Conservation (phyloP, 2,888 invertebrate genomes). For the Neoascia interrupta region DNA sequence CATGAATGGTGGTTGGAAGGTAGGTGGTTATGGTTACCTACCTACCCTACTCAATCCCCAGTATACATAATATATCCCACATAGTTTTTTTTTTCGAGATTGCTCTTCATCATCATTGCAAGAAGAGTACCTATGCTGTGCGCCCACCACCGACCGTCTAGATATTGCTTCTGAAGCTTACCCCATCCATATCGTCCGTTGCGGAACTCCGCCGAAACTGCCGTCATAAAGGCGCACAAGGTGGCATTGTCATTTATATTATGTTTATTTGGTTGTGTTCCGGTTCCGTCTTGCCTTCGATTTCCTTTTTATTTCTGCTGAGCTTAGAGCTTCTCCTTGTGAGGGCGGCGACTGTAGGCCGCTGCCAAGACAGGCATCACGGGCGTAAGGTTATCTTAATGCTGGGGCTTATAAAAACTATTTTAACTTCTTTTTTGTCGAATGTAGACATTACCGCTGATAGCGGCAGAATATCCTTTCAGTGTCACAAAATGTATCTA, state of each 20-base stretch:
- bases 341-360: constrained; percentile 35
- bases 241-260: constrained; percentile 60
- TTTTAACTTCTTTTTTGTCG: constrained; percentile 48
- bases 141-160: too few species aligned
- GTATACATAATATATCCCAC: too few species aligned
- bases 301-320: constrained; percentile 10
- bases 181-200: constrained; percentile 54
- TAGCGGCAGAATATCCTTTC: constrained; percentile 43
- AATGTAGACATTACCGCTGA: constrained; percentile 46
- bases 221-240: constrained; percentile 67
- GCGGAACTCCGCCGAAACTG: constrained; percentile 59
- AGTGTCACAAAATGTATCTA: constrained; percentile 6
- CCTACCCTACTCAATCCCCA: too few species aligned
- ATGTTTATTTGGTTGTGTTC: constrained; percentile 38
- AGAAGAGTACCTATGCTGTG: constrained; percentile 20
- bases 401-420: constrained; percentile 42
- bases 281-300: not conserved
- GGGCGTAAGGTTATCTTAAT: constrained; percentile 57
- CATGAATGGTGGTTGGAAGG: too few species aligned
- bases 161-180: too few species aligned
- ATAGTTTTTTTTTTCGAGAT: too few species aligned
- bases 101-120: constrained; percentile 41
- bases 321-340: constrained; percentile 24
- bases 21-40: too few species aligned
- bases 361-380: constrained; percentile 30